Percentiles rank a stretch among this genome's conserved stretches.
phyloP scores from a whole-genome alignment of 2,888 invertebrate species.

The Uropetala carovei region DNA sequence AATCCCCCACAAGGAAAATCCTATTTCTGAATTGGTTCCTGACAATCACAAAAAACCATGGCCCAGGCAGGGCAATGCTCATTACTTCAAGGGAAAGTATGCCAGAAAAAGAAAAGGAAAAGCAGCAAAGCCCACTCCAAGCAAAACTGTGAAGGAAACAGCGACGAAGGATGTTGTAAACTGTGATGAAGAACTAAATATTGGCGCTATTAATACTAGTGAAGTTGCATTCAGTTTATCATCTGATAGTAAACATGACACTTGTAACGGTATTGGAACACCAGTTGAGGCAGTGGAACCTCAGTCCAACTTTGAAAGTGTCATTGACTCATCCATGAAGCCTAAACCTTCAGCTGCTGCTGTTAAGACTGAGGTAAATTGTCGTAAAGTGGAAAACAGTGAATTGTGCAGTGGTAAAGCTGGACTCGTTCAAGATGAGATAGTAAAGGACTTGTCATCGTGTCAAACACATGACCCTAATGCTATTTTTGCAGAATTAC shows the following conservation, averaged over 20 bases:
- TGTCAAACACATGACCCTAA: conserved; percentile 1
- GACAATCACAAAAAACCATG: too few relatives aligned
- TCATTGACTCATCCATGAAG: too few relatives aligned
- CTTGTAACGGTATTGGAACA: neutral
- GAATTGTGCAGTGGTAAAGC: neutral
- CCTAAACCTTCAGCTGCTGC: neutral
- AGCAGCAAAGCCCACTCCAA: neutral
- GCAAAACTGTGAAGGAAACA: neutral
- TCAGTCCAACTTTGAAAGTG: neutral
- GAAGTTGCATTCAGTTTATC: too few relatives aligned
- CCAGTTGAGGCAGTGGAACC: neutral
- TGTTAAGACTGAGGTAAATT: neutral
- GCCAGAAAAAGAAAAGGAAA: neutral
- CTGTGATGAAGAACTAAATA: neutral
- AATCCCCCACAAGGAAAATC: too few relatives aligned
- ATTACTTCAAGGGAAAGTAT: neutral
- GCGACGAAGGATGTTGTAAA: neutral
- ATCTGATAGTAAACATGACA: neutral
- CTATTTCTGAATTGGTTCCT: too few relatives aligned
- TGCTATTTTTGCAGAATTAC: conserved; percentile 33
- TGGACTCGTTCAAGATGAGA: neutral
- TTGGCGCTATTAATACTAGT: neutral
- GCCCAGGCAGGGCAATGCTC: neutral
- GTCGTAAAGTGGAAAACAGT: neutral
- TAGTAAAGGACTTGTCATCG: neutral